Evolutionary conservation across 2,797 vertebrate species (phyloP).

Genomic region (Octomys mimax): DNA sequence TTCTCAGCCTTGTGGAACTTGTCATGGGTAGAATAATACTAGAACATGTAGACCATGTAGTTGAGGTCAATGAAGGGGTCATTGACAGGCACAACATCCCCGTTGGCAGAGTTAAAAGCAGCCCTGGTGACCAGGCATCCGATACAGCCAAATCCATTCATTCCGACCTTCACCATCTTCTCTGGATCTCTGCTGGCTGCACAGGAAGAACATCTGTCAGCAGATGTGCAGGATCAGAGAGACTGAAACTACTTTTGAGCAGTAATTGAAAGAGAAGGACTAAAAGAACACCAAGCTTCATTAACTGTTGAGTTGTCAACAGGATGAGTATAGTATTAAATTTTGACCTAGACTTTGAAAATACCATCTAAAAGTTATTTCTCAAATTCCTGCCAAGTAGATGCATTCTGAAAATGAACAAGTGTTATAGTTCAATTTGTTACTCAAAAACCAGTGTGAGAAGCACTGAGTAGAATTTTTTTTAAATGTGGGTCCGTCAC

Average conservation of each 20-base stretch:
- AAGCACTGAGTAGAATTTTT: conserved; percentile 6
- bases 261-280: conserved; percentile 87
- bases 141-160: too few relatives aligned
- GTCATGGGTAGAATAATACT: too few relatives aligned
- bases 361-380: conserved; percentile 82
- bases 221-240: too few relatives aligned
- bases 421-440: conserved; percentile 70
- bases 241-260: conserved; percentile 66
- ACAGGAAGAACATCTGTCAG: too few relatives aligned
- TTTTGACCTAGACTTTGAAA: conserved; percentile 84
- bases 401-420: conserved; percentile 62
- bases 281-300: conserved; percentile 85
- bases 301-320: conserved; percentile 84
- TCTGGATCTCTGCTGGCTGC: too few relatives aligned
- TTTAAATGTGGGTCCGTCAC: background rate
- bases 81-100: too few relatives aligned
- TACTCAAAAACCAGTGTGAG: conserved; percentile 27
- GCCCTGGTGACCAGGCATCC: too few relatives aligned
- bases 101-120: too few relatives aligned
- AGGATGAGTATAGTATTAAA: conserved; percentile 86
- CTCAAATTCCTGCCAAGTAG: conserved; percentile 83
- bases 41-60: too few relatives aligned
- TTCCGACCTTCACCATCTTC: too few relatives aligned
- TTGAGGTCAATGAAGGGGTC: too few relatives aligned
- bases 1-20: too few relatives aligned